Percentiles rank a stretch among this genome's conserved stretches.
phyloP scores from a whole-genome alignment of 2,888 invertebrate genomes.

The Nomada ruficornis region DNA sequence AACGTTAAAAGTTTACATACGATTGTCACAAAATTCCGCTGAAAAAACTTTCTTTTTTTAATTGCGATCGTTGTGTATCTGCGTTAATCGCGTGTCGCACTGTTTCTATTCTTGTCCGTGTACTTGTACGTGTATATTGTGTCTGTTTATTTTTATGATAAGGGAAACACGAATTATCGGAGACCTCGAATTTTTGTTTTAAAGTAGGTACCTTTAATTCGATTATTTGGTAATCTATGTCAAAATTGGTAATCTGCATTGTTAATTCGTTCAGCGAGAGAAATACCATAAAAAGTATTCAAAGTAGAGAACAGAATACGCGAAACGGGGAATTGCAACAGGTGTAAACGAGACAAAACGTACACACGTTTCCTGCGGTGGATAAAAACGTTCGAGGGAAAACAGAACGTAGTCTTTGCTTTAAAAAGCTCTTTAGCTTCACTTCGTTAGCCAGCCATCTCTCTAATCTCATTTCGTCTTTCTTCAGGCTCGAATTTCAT shows the following conservation, averaged over 20 bases:
- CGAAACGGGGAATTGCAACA: slow-evolving; percentile 83
- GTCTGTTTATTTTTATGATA: not conserved
- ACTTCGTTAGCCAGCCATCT: not conserved
- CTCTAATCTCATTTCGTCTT: slow-evolving; percentile 1
- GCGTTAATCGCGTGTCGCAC: slow-evolving; percentile 47
- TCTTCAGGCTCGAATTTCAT: slow-evolving; percentile 6
- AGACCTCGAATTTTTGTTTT: too few relatives aligned
- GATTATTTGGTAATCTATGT: not conserved
- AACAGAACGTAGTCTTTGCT: not conserved
- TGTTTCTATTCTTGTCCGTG: slow-evolving; percentile 10
- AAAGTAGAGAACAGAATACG: not conserved
- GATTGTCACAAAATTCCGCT: slow-evolving; percentile 54
- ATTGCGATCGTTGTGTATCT: slow-evolving; percentile 51
- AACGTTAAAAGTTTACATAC: slow-evolving; percentile 71
- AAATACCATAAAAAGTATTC: slow-evolving; percentile 1
- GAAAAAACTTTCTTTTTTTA: slow-evolving; percentile 43
- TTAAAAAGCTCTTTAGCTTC: slow-evolving; percentile 18
- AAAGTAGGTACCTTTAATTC: too few relatives aligned
- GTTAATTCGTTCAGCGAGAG: too few relatives aligned
- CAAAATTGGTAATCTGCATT: too few relatives aligned
- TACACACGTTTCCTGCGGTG: slow-evolving; percentile 7
- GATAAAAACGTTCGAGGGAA: not conserved
- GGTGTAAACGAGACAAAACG: slow-evolving; percentile 83
- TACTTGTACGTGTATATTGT: not conserved
- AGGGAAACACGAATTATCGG: not conserved